Conservation (phyloP, 2,888 invertebrate species). For the Gari tellinella region DNA sequence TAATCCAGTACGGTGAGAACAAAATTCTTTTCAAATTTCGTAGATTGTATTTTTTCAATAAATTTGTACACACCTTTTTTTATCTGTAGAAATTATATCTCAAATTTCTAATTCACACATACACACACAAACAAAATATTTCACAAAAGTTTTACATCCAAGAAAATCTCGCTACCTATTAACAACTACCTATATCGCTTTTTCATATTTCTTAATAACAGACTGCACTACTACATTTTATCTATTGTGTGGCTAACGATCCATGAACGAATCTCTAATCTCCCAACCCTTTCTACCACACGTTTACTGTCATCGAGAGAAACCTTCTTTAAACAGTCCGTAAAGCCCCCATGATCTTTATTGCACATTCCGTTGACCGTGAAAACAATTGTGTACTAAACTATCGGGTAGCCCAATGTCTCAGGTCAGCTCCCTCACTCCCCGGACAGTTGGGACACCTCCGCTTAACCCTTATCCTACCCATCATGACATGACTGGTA, state of each 20-base stretch:
- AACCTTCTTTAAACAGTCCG: slow-evolving; percentile 21
- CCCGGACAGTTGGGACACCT: too few relatives aligned
- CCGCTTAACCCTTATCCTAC: slow-evolving; percentile 14
- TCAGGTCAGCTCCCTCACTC: slow-evolving; percentile 21
- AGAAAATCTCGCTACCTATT: too few relatives aligned
- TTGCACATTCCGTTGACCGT: slow-evolving; percentile 33
- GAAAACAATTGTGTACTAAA: slow-evolving; percentile 37
- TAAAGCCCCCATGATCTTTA: slow-evolving; percentile 28
- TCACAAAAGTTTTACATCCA: too few relatives aligned
- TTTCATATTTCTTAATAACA: slow-evolving; percentile 1
- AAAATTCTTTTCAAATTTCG: too few relatives aligned
- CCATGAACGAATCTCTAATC: slow-evolving; percentile 34
- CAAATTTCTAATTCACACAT: too few relatives aligned
- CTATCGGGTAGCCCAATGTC: slow-evolving; percentile 12
- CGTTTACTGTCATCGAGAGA: slow-evolving; percentile 25
- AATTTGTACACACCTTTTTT: too few relatives aligned
- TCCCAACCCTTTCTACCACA: slow-evolving; percentile 17
- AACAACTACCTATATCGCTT: too few relatives aligned
- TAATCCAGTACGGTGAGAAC: too few relatives aligned
- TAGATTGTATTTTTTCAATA: too few relatives aligned
- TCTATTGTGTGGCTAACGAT: slow-evolving; percentile 23
- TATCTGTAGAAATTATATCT: too few relatives aligned
- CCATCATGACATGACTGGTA: too few relatives aligned
- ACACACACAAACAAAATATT: too few relatives aligned
- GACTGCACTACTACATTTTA: slow-evolving; percentile 16